Conservation (phyloP, 2,113 vertebrate genomes). For the Equus quagga region DNA sequence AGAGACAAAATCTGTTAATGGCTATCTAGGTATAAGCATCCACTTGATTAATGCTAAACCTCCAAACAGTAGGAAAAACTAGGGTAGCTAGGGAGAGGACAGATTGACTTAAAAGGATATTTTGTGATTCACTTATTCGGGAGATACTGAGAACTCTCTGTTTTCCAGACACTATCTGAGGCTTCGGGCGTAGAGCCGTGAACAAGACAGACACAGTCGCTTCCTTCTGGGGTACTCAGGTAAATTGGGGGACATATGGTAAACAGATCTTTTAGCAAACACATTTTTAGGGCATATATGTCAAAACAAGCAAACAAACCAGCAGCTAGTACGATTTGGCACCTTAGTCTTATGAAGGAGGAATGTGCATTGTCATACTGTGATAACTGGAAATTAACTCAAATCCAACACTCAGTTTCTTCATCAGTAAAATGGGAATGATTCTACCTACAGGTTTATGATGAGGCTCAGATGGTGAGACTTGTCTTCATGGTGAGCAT, state of each 20-base stretch:
- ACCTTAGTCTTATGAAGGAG: not conserved
- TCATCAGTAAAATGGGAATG: not conserved
- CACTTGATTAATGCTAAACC: not conserved
- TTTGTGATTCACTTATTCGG: not conserved
- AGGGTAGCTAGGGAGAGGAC: not conserved
- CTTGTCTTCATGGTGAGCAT: not conserved
- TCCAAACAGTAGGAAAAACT: not conserved
- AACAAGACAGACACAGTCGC: not conserved
- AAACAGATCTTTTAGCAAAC: not conserved
- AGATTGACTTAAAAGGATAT: not conserved
- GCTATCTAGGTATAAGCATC: not conserved
- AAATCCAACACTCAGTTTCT: not conserved
- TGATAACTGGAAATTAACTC: not conserved
- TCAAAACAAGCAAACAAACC: not conserved
- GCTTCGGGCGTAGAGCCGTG: not conserved
- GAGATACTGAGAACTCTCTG: not conserved
- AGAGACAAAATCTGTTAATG: not conserved
- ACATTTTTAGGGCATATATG: not conserved
- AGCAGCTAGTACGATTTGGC: not conserved
- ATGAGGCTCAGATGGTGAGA: not conserved
- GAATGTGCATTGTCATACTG: not conserved
- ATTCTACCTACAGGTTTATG: not conserved
- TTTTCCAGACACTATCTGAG: not conserved
- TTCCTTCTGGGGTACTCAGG: not conserved
- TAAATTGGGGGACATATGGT: not conserved